phyloP scores from a whole-genome alignment of 2,797 vertebrate species.

The Chlorospingus flavigularis region DNA sequence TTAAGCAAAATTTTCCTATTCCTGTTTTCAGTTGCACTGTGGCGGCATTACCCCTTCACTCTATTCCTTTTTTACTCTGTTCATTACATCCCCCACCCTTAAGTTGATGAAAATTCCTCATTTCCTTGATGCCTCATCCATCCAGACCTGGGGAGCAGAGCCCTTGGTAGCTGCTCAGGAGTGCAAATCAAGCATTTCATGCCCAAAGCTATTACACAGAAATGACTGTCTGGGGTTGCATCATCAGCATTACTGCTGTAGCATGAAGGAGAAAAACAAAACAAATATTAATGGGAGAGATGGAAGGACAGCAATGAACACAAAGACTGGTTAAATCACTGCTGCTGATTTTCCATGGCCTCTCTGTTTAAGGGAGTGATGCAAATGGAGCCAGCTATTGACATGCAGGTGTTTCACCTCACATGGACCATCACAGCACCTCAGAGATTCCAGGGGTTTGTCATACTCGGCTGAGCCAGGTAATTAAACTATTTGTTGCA shows the following conservation, averaged over 20 bases:
- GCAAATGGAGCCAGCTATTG: background rate
- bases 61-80: background rate
- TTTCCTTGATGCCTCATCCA: background rate
- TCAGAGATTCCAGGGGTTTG: background rate
- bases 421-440: background rate
- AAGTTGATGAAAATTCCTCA: background rate
- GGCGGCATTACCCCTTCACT: background rate
- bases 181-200: constrained; percentile 40
- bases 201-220: constrained; percentile 40
- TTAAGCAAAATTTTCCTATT: background rate
- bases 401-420: constrained; percentile 23
- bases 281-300: constrained; percentile 45
- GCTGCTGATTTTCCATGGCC: background rate
- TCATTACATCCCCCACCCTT: background rate
- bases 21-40: background rate
- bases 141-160: background rate
- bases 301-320: constrained; percentile 27
- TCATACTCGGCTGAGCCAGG: background rate
- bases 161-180: background rate
- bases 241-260: constrained; percentile 66
- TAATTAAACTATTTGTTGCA: constrained; percentile 52
- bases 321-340: background rate
- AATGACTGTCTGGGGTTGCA: constrained; percentile 60
- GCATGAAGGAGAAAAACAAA: constrained; percentile 70
- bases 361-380: background rate